A percentile compares a stretch with the other conserved stretches of the same genome.
phyloP scores from a whole-genome alignment of 2,888 invertebrate species.

The Cheilosia impressa region DNA sequence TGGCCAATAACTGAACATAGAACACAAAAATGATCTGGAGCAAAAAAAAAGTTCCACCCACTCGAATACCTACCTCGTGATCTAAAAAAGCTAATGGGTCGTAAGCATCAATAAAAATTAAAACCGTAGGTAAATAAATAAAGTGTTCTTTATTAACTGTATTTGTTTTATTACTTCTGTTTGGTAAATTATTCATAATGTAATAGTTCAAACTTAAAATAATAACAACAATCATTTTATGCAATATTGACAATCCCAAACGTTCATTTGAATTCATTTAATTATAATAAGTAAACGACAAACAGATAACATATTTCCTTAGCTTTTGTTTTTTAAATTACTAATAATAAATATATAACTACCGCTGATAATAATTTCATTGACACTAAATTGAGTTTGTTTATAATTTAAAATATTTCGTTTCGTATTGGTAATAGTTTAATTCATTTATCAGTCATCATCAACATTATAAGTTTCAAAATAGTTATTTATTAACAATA shows the following conservation, averaged over 20 bases:
- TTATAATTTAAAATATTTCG: conserved; percentile 36
- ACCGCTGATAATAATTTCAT: conserved; percentile 21
- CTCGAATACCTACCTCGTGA: too few species aligned
- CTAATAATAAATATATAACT: conserved; percentile 16
- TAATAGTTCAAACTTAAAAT: conserved; percentile 41
- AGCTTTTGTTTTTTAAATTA: conserved; percentile 20
- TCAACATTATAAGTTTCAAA: conserved; percentile 61
- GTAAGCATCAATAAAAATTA: too few species aligned
- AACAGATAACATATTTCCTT: conserved; percentile 43
- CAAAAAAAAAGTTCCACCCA: too few species aligned
- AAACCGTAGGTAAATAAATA: not conserved
- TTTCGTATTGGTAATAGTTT: conserved; percentile 10
- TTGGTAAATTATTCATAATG: conserved; percentile 24
- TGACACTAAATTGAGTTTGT: conserved; percentile 42
- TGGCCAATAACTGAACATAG: too few species aligned
- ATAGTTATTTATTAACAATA: conserved; percentile 56
- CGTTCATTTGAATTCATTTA: not conserved
- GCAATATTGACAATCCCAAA: conserved; percentile 34
- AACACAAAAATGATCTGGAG: too few species aligned
- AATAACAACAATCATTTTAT: conserved; percentile 46
- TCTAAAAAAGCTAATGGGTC: too few species aligned
- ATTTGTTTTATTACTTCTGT: not conserved
- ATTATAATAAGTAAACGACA: conserved; percentile 37
- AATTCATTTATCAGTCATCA: conserved; percentile 57
- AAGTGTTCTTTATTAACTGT: not conserved